Percentiles rank a stretch among this genome's conserved stretches.
phyloP scores from a whole-genome alignment of 2,888 invertebrate genomes.

The Hanleya hanleyi region DNA sequence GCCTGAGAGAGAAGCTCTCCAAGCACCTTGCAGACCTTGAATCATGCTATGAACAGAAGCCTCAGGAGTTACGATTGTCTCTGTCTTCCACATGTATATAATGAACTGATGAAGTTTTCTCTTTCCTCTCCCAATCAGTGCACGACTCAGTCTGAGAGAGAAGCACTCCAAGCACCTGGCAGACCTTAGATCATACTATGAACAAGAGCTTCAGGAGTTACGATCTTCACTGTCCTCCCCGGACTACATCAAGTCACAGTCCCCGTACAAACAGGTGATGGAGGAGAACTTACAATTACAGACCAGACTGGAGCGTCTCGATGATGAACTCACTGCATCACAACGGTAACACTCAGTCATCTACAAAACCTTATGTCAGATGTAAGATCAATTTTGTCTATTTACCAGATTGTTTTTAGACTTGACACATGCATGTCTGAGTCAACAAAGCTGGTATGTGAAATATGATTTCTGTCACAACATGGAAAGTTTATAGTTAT shows the following conservation, averaged over 20 bases:
- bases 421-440: no score
- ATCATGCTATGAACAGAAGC: conserved; percentile 64
- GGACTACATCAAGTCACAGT: conserved; percentile 30
- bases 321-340: conserved; percentile 52
- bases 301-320: conserved; percentile 46
- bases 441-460: no score
- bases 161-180: conserved; percentile 66
- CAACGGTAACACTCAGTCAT: no score
- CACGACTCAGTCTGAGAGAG: conserved; percentile 54
- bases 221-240: conserved; percentile 42
- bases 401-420: no score
- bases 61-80: conserved; percentile 52
- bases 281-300: conserved; percentile 53
- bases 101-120: background rate
- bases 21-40: conserved; percentile 64
- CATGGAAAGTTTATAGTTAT: no score
- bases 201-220: conserved; percentile 60
- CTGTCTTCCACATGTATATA: conserved; percentile 33
- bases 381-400: no score
- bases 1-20: conserved; percentile 63
- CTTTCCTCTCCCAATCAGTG: conserved; percentile 41
- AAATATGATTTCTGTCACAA: no score
- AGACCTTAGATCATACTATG: conserved; percentile 64
- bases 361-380: no score
- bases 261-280: conserved; percentile 40